These are phyloP conservation scores for Numenius arquata DNA, from an alignment of 2,113 vertebrate genomes.

Conservation along the genomic window DNA sequence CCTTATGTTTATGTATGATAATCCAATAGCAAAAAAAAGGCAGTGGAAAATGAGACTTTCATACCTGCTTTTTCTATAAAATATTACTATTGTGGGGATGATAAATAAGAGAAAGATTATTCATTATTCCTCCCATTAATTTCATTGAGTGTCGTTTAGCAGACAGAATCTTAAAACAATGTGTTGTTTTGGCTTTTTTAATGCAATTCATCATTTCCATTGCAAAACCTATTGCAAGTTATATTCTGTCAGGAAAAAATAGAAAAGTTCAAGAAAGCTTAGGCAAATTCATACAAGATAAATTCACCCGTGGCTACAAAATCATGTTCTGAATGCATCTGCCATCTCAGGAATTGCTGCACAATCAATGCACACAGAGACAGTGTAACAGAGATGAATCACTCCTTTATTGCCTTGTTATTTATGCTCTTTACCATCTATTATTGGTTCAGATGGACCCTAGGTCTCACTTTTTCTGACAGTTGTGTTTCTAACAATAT, in stretches of 20 bases:
- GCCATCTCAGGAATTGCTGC: not conserved
- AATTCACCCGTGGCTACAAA: not conserved
- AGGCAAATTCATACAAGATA: not conserved
- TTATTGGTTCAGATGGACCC: not conserved
- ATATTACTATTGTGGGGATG: not conserved
- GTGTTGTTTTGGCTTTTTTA: fast-evolving
- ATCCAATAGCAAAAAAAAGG: not conserved
- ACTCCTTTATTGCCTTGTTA: not conserved
- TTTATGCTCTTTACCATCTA: not conserved
- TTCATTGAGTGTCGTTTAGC: not conserved
- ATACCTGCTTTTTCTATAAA: not conserved
- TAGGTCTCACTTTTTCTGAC: not conserved
- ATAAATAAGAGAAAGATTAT: not conserved
- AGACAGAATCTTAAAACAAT: not conserved
- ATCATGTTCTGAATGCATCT: not conserved
- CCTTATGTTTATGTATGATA: not conserved
- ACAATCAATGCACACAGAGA: not conserved
- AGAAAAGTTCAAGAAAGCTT: not conserved
- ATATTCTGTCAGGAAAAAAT: not conserved
- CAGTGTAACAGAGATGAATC: not conserved
- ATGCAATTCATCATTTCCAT: not conserved
- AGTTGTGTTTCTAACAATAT: not conserved
- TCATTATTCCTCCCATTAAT: not conserved
- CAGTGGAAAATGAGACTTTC: not conserved
- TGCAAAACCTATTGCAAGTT: not conserved